phyloP scores from a whole-genome alignment of 1,140 invertebrate genomes.

The Bombus terrestris region DNA sequence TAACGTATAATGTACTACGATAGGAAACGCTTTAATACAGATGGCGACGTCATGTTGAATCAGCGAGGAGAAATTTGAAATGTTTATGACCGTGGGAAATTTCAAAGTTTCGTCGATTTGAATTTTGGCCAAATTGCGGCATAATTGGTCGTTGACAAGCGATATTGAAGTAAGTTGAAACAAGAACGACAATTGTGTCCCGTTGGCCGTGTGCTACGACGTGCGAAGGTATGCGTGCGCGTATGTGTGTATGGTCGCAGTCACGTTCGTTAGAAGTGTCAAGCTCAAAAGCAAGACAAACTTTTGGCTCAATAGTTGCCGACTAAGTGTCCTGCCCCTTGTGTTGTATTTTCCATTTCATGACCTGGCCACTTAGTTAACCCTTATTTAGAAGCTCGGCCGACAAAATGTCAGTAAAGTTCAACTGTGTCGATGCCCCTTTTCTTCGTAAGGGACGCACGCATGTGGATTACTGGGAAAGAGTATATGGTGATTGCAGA shows the following conservation, averaged over 20 bases:
- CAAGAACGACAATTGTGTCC: slow-evolving; percentile 15
- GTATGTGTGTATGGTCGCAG: background rate
- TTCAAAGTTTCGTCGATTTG: background rate
- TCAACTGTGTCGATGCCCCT: background rate
- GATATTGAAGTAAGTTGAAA: background rate
- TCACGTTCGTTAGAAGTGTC: slow-evolving; percentile 13
- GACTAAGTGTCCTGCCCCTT: slow-evolving; percentile 6
- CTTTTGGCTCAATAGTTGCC: slow-evolving; percentile 17
- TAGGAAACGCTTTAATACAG: background rate
- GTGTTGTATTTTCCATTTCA: slow-evolving; percentile 15
- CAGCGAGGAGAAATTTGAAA: background rate
- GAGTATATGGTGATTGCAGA: background rate
- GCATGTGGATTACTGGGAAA: background rate
- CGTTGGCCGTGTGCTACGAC: background rate
- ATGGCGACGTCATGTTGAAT: background rate
- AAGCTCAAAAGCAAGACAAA: slow-evolving; percentile 26
- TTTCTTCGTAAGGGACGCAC: background rate
- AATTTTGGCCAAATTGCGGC: slow-evolving; percentile 1
- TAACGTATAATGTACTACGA: background rate
- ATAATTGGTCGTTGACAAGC: background rate
- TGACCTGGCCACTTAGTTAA: slow-evolving; percentile 1
- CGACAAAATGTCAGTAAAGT: background rate
- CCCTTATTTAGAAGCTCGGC: background rate
- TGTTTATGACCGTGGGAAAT: background rate
- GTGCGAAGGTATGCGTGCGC: background rate